Evolutionary conservation across 2,797 vertebrate genomes (phyloP).

Genomic region (Hephaestus fuliginosus): DNA sequence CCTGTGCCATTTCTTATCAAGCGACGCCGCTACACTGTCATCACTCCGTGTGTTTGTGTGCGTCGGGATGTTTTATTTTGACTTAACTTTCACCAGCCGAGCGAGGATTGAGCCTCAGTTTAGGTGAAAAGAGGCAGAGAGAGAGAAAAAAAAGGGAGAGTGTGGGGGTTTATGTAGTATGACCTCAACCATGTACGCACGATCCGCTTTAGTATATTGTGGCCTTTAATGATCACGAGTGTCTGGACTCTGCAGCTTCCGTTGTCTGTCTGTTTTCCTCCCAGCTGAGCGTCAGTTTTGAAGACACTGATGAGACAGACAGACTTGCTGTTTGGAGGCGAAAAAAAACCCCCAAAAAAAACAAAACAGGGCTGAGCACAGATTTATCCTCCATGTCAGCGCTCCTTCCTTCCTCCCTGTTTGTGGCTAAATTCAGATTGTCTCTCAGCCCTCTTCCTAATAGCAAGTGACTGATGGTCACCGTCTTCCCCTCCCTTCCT

Average conservation of each 20-base stretch:
- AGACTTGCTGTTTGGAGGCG: background rate
- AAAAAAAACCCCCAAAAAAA: too few relatives aligned
- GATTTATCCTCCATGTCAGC: background rate
- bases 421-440: constrained; percentile 6
- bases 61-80: background rate
- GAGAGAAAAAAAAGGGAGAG: background rate
- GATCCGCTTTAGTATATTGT: background rate
- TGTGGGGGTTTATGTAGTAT: too few relatives aligned
- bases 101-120: background rate
- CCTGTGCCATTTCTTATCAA: constrained; percentile 28
- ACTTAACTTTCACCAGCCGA: constrained; percentile 3
- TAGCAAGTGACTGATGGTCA: constrained; percentile 20
- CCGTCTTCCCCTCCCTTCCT: background rate
- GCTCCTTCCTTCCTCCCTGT: constrained; percentile 17
- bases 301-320: constrained; percentile 21
- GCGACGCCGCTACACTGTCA: constrained; percentile 2
- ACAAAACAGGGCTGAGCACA: background rate
- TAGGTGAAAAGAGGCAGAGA: background rate
- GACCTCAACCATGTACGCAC: background rate
- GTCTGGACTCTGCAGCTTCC: background rate
- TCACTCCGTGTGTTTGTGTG: background rate
- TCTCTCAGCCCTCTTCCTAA: constrained; percentile 5
- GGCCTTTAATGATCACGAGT: background rate
- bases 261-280: constrained; percentile 4
- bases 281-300: background rate